phyloP scores from a whole-genome alignment of 1,140 invertebrate genomes.

The Gryon sp. region DNA sequence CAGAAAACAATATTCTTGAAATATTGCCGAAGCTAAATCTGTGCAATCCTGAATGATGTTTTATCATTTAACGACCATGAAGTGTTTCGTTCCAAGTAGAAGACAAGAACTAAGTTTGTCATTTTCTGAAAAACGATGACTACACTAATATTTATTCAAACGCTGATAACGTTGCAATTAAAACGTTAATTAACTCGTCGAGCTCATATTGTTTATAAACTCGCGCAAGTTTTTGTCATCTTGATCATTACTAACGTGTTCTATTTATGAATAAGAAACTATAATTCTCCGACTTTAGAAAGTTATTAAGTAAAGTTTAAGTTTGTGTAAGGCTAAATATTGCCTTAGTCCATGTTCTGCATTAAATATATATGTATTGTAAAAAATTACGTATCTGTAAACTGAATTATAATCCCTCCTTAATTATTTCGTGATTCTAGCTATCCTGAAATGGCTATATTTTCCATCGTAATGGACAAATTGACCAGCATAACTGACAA shows the following conservation, averaged over 20 bases:
- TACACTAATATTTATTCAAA: constrained; percentile 32
- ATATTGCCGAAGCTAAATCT: no score
- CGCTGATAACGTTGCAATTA: constrained; percentile 32
- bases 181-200: constrained; percentile 43
- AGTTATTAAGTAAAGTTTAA: constrained; percentile 56
- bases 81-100: neutral
- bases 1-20: no score
- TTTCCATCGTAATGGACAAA: no score
- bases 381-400: no score
- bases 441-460: no score
- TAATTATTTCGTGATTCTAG: no score
- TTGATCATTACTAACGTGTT: constrained; percentile 49
- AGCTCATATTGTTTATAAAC: constrained; percentile 47
- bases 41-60: no score
- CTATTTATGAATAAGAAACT: constrained; percentile 55
- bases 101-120: neutral
- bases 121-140: constrained; percentile 13
- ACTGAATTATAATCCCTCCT: no score
- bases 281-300: constrained; percentile 48
- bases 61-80: neutral
- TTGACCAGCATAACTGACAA: no score
- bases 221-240: constrained; percentile 45
- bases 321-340: constrained; percentile 42
- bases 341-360: no score
- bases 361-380: no score